These are phyloP conservation scores for Anastatus disparis DNA, from an alignment of 1,140 invertebrate genomes.

Conservation along the genomic window DNA sequence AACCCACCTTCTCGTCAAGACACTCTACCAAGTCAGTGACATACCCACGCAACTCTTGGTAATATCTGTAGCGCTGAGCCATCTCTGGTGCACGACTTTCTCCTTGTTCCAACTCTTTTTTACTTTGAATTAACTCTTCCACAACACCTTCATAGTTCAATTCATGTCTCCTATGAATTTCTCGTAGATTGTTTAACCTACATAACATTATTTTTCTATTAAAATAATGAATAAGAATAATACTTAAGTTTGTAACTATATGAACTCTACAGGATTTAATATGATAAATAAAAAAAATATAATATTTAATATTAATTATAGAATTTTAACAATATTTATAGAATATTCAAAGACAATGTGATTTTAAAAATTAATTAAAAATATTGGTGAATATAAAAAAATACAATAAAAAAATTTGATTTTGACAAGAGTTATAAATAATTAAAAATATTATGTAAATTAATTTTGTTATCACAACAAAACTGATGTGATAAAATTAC, in stretches of 20 bases:
- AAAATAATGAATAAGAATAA: neutral
- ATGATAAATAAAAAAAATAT: no score
- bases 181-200: constrained; percentile 71
- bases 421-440: neutral
- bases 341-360: neutral
- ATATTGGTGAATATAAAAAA: neutral
- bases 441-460: neutral
- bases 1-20: constrained; percentile 89
- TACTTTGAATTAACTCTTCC: constrained; percentile 72
- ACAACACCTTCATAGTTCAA: constrained; percentile 66
- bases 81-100: constrained; percentile 75
- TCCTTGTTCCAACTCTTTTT: constrained; percentile 71
- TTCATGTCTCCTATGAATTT: constrained; percentile 71
- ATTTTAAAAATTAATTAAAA: neutral
- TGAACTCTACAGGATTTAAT: no score
- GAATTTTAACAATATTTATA: neutral
- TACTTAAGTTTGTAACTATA: neutral
- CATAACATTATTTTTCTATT: constrained; percentile 11
- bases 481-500: constrained; percentile 57
- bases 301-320: no score
- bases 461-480: no score
- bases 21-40: constrained; percentile 96
- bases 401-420: neutral
- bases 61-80: constrained; percentile 86
- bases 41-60: constrained; percentile 96